These are phyloP conservation scores for Oryzias dopingdopingensis DNA, from an alignment of 2,797 vertebrate species.

Conservation along the genomic window DNA sequence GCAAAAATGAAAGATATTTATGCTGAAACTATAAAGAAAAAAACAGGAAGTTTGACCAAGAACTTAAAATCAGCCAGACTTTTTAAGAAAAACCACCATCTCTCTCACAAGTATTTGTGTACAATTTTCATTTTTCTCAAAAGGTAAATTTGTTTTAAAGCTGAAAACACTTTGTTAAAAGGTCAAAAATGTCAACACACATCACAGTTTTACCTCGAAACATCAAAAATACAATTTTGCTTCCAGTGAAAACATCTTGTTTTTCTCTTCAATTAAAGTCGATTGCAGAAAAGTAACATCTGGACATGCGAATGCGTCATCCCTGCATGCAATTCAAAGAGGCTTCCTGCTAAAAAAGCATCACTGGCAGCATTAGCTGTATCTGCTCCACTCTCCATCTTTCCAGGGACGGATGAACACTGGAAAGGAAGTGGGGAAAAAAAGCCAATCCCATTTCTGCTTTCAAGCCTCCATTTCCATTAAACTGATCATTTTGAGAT, in stretches of 20 bases:
- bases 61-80: too few species aligned
- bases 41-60: too few species aligned
- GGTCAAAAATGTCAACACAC: too few species aligned
- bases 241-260: background rate
- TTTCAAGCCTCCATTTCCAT: too few species aligned
- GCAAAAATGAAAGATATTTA: too few species aligned
- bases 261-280: constrained; percentile 6
- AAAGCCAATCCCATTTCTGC: constrained; percentile 14
- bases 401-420: constrained; percentile 26
- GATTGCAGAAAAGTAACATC: constrained; percentile 28
- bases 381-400: constrained; percentile 35
- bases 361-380: constrained; percentile 43
- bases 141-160: background rate
- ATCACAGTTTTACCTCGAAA: background rate
- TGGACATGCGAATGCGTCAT: constrained; percentile 38
- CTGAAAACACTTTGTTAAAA: too few species aligned
- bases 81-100: too few species aligned
- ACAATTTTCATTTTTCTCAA: background rate
- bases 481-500: too few species aligned
- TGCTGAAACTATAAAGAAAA: too few species aligned
- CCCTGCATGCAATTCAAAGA: constrained; percentile 12
- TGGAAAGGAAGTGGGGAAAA: constrained; percentile 13
- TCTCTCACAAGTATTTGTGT: too few species aligned
- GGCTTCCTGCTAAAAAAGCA: constrained; percentile 32
- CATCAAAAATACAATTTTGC: constrained; percentile 1